Conservation (phyloP, 2,888 invertebrate genomes). For the Trilocha varians region DNA sequence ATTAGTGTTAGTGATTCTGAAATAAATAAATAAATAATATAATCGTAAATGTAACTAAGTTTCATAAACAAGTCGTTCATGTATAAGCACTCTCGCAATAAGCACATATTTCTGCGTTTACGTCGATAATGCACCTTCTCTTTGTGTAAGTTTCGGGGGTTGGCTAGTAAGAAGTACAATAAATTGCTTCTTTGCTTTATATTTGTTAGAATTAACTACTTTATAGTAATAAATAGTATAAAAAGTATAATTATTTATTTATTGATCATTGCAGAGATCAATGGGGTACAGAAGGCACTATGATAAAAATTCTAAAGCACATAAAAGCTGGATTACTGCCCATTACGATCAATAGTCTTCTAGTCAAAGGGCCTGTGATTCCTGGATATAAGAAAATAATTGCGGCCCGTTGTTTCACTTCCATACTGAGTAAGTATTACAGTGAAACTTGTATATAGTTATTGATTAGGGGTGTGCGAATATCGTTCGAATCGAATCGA, state of each 20-base stretch:
- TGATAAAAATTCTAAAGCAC: conserved; percentile 38
- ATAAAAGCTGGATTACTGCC: conserved; percentile 18
- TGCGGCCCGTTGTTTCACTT: conserved; percentile 48
- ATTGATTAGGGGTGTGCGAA: too few relatives aligned
- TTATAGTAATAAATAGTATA: not conserved
- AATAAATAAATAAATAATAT: too few relatives aligned
- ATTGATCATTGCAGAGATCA: conserved; percentile 31
- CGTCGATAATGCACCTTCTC: too few relatives aligned
- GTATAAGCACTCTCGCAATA: too few relatives aligned
- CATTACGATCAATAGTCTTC: conserved; percentile 27
- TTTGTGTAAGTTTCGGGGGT: too few relatives aligned
- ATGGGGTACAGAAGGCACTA: conserved; percentile 56
- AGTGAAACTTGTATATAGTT: not conserved
- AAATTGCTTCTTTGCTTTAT: too few relatives aligned
- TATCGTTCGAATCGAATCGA: too few relatives aligned
- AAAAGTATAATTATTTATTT: not conserved
- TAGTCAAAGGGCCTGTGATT: conserved; percentile 32
- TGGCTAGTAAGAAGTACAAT: too few relatives aligned
- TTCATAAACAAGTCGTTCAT: too few relatives aligned
- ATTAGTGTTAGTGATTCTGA: too few relatives aligned
- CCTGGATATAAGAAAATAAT: conserved; percentile 27
- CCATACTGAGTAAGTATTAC: conserved; percentile 45
- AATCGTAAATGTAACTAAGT: too few relatives aligned
- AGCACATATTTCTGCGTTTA: too few relatives aligned
- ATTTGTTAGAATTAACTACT: not conserved